A percentile compares a stretch with the other conserved stretches of the same genome.
Evolutionary conservation across 1,140 invertebrate species (phyloP).

Genomic region (Drosophila arawakana): DNA sequence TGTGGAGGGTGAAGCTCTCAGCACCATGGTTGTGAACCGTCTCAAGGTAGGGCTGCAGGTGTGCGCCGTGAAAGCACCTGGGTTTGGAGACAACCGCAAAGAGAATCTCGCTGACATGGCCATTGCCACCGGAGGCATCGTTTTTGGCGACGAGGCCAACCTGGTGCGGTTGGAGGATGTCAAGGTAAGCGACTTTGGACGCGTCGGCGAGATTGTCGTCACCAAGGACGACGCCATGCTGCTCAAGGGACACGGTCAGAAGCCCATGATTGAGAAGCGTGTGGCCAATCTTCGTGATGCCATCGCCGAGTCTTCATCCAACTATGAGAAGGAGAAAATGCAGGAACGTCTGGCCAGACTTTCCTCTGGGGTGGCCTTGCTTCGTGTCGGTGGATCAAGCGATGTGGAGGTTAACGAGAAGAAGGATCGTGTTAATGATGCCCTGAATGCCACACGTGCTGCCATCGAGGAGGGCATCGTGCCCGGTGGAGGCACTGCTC

Average conservation of each 20-base stretch:
- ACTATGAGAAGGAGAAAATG: constrained; percentile 99
- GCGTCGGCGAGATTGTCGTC: constrained; percentile 96
- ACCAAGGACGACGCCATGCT: constrained; percentile 99
- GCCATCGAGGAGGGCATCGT: constrained; percentile 99
- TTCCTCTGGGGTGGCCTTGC: constrained; percentile 96
- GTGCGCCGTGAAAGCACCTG: constrained; percentile 99
- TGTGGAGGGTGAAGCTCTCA: constrained; percentile 98
- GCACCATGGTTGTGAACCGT: constrained; percentile 98
- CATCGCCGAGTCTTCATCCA: constrained; percentile 96
- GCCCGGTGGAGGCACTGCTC: constrained; percentile 97
- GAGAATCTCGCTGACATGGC: constrained; percentile 98
- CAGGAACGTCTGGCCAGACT: constrained; percentile 97
- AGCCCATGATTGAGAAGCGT: constrained; percentile 93
- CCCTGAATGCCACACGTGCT: constrained; percentile 98
- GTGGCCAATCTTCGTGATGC: constrained; percentile 96
- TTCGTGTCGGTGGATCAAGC: constrained; percentile 98
- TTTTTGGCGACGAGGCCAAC: constrained; percentile 99
- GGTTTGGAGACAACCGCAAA: constrained; percentile 99
- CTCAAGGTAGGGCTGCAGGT: constrained; percentile 98
- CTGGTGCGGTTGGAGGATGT: constrained; percentile 98
- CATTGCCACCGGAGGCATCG: constrained; percentile 97
- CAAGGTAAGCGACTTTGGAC: constrained; percentile 93
- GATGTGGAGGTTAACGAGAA: constrained; percentile 99
- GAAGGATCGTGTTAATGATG: constrained; percentile 99
- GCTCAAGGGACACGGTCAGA: constrained; percentile 94